Percentiles rank a stretch among this genome's conserved stretches.
These are phyloP conservation scores for Pomacea canaliculata DNA, from an alignment of 2,888 invertebrate genomes.

Conservation along the genomic window DNA sequence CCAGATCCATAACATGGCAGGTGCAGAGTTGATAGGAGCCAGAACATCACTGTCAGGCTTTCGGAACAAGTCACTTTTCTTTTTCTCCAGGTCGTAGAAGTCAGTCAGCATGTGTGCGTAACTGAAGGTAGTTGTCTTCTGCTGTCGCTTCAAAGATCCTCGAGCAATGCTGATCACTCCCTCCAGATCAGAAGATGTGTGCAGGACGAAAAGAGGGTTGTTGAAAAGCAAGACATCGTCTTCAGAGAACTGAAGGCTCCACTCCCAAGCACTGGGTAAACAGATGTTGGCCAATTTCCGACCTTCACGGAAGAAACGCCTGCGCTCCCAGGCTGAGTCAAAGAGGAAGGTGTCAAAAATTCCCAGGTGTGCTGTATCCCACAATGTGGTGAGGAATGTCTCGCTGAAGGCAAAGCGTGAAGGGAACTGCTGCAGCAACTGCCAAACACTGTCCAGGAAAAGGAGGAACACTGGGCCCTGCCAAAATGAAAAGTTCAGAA, in stretches of 20 bases:
- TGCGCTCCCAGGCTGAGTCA: slow-evolving; percentile 84
- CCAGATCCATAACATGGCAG: slow-evolving; percentile 78
- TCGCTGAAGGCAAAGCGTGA: slow-evolving; percentile 91
- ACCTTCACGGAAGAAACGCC: slow-evolving; percentile 72
- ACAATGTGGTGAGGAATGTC: slow-evolving; percentile 89
- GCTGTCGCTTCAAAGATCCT: slow-evolving; percentile 27
- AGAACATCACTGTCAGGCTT: slow-evolving; percentile 32
- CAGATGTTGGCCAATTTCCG: slow-evolving; percentile 41
- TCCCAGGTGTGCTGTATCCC: slow-evolving; percentile 90
- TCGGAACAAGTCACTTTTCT: slow-evolving; percentile 23
- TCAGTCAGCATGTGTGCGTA: slow-evolving; percentile 26
- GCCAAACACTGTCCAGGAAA: slow-evolving; percentile 95
- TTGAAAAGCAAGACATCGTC: slow-evolving; percentile 85
- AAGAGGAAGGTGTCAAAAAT: slow-evolving; percentile 94
- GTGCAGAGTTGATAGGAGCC: slow-evolving; percentile 40
- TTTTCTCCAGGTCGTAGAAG: slow-evolving; percentile 8
- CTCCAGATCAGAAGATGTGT: slow-evolving; percentile 34
- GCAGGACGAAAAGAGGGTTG: slow-evolving; percentile 80
- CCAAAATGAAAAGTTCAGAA: slow-evolving; percentile 48
- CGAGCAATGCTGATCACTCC: slow-evolving; percentile 30
- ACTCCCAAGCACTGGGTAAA: slow-evolving; percentile 81
- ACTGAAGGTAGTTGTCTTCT: slow-evolving; percentile 31
- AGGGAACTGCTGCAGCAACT: slow-evolving; percentile 88
- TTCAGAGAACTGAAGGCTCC: slow-evolving; percentile 87
- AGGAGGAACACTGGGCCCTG: slow-evolving; percentile 89